phyloP scores from a whole-genome alignment of 2,113 vertebrate genomes.

The Perca fluviatilis region DNA sequence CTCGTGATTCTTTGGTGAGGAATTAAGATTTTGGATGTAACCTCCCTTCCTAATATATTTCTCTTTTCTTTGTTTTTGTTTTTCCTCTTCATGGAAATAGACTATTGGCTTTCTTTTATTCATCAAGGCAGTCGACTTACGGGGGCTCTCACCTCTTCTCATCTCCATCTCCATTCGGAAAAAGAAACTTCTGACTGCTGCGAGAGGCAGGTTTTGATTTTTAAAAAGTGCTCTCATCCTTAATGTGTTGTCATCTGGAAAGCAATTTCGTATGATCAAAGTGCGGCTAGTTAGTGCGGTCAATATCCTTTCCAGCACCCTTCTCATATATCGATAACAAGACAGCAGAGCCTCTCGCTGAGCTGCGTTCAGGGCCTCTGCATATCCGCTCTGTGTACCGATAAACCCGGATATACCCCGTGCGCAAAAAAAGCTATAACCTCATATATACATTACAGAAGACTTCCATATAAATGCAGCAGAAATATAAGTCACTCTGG shows the following conservation, averaged over 20 bases:
- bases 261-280: slow-evolving; percentile 78
- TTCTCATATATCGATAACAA: slow-evolving; percentile 76
- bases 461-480: neutral
- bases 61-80: neutral
- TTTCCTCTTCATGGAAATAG: slow-evolving; percentile 11
- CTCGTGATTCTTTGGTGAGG: neutral
- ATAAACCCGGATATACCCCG: slow-evolving; percentile 12
- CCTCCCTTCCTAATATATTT: neutral
- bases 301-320: slow-evolving; percentile 76
- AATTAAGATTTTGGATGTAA: slow-evolving; percentile 19
- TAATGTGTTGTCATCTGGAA: slow-evolving; percentile 78
- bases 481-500: neutral
- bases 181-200: slow-evolving; percentile 64
- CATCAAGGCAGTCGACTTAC: slow-evolving; percentile 42
- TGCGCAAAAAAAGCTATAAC: slow-evolving; percentile 26
- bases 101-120: slow-evolving; percentile 48
- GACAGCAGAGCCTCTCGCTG: slow-evolving; percentile 65
- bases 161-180: slow-evolving; percentile 55
- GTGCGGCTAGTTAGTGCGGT: slow-evolving; percentile 80
- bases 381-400: slow-evolving; percentile 20
- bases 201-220: slow-evolving; percentile 65
- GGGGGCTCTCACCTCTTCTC: slow-evolving; percentile 46
- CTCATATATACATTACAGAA: slow-evolving; percentile 2
- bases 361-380: slow-evolving; percentile 63
- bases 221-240: slow-evolving; percentile 72